phyloP scores from a whole-genome alignment of 2,888 invertebrate species.

The Neelides folsomi region DNA sequence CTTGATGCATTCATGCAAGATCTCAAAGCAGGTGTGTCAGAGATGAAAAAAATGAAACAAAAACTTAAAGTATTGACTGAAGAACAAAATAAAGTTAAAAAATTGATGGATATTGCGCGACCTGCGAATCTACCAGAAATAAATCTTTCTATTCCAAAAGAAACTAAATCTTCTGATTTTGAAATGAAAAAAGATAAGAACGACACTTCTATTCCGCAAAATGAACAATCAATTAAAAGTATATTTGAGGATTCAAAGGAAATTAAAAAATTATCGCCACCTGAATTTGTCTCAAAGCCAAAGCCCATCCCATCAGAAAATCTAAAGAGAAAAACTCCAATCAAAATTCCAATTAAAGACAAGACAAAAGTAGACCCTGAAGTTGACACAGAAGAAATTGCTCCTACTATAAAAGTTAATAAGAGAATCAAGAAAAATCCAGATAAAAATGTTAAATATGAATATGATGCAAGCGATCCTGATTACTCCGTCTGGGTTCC shows the following conservation, averaged over 20 bases:
- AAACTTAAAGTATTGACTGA: conserved; percentile 51
- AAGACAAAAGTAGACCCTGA: conserved; percentile 7
- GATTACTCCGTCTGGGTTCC: conserved; percentile 69
- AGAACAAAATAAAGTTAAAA: conserved; percentile 54
- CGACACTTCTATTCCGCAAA: conserved; percentile 28
- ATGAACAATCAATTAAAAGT: conserved; percentile 8
- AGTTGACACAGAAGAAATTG: conserved; percentile 2
- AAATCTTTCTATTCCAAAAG: neutral
- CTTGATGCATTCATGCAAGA: conserved; percentile 67
- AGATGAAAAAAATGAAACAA: conserved; percentile 43
- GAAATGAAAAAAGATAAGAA: conserved; percentile 7
- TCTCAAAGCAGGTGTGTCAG: conserved; percentile 37
- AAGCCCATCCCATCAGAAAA: neutral
- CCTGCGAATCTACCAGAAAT: conserved; percentile 37
- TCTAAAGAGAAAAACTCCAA: neutral
- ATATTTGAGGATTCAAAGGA: conserved; percentile 4
- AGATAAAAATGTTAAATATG: conserved; percentile 15
- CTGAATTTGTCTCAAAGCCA: neutral
- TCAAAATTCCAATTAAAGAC: neutral
- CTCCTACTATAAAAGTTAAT: conserved; percentile 4
- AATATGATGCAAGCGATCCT: conserved; percentile 35
- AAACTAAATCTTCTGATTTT: neutral
- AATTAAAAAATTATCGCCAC: conserved; percentile 2
- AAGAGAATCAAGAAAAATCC: neutral
- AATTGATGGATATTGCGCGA: conserved; percentile 54